These are phyloP conservation scores for Chloroclystis v-ata DNA, from an alignment of 2,888 invertebrate genomes.

Conservation along the genomic window DNA sequence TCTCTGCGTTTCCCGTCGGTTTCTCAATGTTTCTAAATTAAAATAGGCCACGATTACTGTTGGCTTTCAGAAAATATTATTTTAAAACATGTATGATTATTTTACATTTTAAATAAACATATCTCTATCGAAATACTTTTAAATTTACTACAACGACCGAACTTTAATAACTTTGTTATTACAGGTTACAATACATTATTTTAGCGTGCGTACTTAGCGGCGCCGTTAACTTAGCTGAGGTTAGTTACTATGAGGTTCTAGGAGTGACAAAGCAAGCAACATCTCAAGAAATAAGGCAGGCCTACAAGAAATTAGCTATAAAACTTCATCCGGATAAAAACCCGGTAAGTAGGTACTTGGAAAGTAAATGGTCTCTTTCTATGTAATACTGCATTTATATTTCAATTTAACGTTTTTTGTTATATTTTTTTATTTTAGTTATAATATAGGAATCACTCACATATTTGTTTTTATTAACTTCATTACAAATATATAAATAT, in stretches of 20 bases:
- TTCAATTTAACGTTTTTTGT: no score
- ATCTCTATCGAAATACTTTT: background rate
- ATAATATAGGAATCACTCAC: no score
- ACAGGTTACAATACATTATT: constrained; percentile 48
- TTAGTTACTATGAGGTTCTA: constrained; percentile 80
- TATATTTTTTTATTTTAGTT: no score
- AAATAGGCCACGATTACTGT: background rate
- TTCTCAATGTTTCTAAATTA: background rate
- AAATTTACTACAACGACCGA: background rate
- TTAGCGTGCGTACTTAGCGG: constrained; percentile 38
- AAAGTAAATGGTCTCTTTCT: no score
- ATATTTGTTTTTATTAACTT: no score
- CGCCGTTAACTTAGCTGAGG: constrained; percentile 49
- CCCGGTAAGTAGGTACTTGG: constrained; percentile 55
- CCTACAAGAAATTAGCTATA: constrained; percentile 87
- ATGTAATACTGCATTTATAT: no score
- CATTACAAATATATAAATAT: no score
- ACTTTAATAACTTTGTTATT: constrained; percentile 18
- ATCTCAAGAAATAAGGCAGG: constrained; percentile 83
- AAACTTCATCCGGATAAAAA: constrained; percentile 87
- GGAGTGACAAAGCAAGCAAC: constrained; percentile 82
- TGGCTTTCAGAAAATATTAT: background rate
- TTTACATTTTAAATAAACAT: background rate
- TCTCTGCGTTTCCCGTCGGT: constrained; percentile 23
- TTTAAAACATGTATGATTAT: background rate